Base-by-base conservation (phyloP, 2,797 vertebrate genomes). In the Brachyalestes nurse region DNA sequence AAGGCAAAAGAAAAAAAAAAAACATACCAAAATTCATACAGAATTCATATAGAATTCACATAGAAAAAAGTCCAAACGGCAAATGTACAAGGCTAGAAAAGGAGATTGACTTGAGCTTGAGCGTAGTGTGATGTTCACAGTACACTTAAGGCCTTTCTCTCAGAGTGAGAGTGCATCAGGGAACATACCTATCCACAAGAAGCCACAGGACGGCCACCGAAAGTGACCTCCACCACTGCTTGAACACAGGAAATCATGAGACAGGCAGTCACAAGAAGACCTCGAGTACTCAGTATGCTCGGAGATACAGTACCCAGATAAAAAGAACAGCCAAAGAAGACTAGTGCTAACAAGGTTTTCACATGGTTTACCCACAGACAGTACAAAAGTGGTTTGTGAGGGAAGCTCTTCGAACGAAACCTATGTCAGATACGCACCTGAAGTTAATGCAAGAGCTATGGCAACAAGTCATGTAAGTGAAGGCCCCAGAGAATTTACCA, bases 21-120 rank as follows among this genome's bases (percentile, higher is more conserved):
- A 89, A 84, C 79, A 83, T 85, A 93, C 92, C 87, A 94, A 95
- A 94, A 93, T 88, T 87, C 84, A 91, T 90, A 86, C 92, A 90
- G 83, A 78, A 94, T 28, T 28, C 28, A 28, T 28, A 28, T 34
- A 34, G 92, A 92, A 85, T 88, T 88, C 85, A 92, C 86, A 90
- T 90, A 91, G 87, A 91, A 87, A 93, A 93, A 89, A 91, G 85
- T 86, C 78, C 80, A 87, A 92, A 90, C 85, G 86, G 88, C 86
- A 87, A 90, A 91, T 85, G 79, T 90, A 90, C 89, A 92, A 90
- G 88, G 91, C 88, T 90, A 88, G 86, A 91, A 88, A 90, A 82
- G 67, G 81, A 90, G 84, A 84, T 66, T 19, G 81, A 86, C 85
- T 61, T 74, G 83, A 86, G 55, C 62, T 82, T 25, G 67, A 14